A percentile compares a stretch with the other conserved stretches of the same genome.
Evolutionary conservation across 2,797 vertebrate species (phyloP).

Genomic region (Gouania willdenowi): DNA sequence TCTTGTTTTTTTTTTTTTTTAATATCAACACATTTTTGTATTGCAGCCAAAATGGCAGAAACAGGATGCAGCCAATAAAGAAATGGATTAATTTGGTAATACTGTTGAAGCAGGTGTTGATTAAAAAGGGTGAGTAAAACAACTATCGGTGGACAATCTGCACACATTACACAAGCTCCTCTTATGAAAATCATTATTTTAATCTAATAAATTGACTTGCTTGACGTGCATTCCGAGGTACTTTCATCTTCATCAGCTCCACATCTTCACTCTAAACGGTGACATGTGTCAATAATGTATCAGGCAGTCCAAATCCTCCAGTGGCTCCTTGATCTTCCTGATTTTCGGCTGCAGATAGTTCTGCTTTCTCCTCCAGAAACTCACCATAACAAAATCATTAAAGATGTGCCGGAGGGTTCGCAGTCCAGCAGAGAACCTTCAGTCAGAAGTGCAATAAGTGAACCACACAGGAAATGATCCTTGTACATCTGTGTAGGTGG

Average conservation of each 20-base stretch:
- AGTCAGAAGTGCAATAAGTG: constrained; percentile 43
- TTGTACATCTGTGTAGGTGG: constrained; percentile 13
- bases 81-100: no score
- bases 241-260: constrained; percentile 46
- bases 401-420: constrained; percentile 46
- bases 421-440: constrained; percentile 36
- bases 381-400: constrained; percentile 56
- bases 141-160: no score
- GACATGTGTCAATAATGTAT: constrained; percentile 62
- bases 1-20: no score
- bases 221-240: constrained; percentile 27
- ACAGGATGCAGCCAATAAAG: no score
- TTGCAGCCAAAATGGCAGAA: no score
- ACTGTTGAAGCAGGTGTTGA: no score
- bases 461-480: constrained; percentile 32
- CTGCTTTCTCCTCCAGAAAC: constrained; percentile 43
- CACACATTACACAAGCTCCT: constrained; percentile 6
- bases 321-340: constrained; percentile 57
- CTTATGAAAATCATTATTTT: constrained; percentile 14
- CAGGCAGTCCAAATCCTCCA: constrained; percentile 45
- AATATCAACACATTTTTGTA: no score
- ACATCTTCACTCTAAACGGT: constrained; percentile 52
- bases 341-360: constrained; percentile 64
- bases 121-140: no score
- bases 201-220: constrained; percentile 13